Evolutionary conservation across 2,888 invertebrate genomes (phyloP), one percentile per base, ranked within the genome.

Genomic region (Aleiodes alternator): DNA sequence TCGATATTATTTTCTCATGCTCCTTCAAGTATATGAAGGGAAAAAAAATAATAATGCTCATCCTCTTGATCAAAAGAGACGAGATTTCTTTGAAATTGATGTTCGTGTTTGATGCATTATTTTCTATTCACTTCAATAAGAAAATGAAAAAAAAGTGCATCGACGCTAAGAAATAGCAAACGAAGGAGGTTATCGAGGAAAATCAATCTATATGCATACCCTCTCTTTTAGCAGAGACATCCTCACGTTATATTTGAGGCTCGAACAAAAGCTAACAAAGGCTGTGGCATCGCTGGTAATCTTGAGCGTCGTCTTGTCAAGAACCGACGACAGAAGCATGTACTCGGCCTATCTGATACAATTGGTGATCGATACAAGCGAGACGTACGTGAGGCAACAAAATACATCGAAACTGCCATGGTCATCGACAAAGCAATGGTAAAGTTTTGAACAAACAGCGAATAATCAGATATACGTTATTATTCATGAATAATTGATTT

Each of bases 171-270:
- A 59, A 11, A 75, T 14, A 29, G 57, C 16, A 31, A 59, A 61
- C 53, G 53, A 71, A 71, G 68, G 57, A 68, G 68, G 66, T 71
- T 61, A 72, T 74, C 59, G 56, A 61, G 53, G 61, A 72, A 73
- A 77, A 77, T 78, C 66, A 73, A 77, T 86, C 86, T 87, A 88
- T 85, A 89, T 87, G 83, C 82, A 81, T 77, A 76, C 72, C 90
- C 88, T 93, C 93, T 92, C 93, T 93, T 94, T 92, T 94, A 96
- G 95, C 95, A 96, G 95, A 97, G 97, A 91, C 97, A 98, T 94
- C 98, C 98, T 87, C 98, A 98, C 93, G 96, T 98, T 90, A 96
- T 98, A 90, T 98, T 97, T 92, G 97, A 97, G 91, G 96, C 97
- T 87, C 94, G 96, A 83, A 95, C 96, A 76, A 96, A 97, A 90